Percentiles rank a stretch among this genome's conserved stretches.
Conservation (phyloP, 92 coral and sea anemone species). For the Nematostella vectensis region DNA sequence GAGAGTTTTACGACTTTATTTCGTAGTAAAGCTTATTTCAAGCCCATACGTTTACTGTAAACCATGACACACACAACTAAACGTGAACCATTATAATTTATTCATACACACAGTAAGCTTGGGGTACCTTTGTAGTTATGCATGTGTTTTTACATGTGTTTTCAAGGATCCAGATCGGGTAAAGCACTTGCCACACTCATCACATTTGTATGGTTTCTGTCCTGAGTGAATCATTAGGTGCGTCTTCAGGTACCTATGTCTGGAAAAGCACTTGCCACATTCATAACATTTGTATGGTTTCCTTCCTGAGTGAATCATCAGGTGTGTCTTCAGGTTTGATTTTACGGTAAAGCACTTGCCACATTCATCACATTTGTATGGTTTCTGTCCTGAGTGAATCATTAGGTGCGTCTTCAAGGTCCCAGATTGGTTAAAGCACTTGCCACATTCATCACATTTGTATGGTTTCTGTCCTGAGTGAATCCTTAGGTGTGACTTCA, state of each 20-base stretch:
- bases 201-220: not conserved
- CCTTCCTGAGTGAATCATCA: not conserved
- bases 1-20: too few relatives aligned
- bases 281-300: not conserved
- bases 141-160: not conserved
- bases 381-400: conserved; percentile 34
- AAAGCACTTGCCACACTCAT: not conserved
- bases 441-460: conserved; percentile 9
- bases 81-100: too few relatives aligned
- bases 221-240: not conserved
- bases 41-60: too few relatives aligned
- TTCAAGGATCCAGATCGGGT: not conserved
- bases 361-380: not conserved
- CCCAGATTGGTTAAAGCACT: conserved; percentile 5
- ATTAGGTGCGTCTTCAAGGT: conserved; percentile 16
- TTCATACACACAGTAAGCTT: too few relatives aligned
- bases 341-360: not conserved
- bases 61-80: too few relatives aligned
- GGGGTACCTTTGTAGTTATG: not conserved
- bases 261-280: not conserved
- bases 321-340: not conserved
- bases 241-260: not conserved
- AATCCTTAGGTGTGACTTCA: not conserved
- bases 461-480: conserved; percentile 24
- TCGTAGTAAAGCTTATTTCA: too few relatives aligned